Evolutionary conservation across 2,113 vertebrate species (phyloP), one percentile per base, ranked within the genome.

Genomic region (Lathamus discolor): DNA sequence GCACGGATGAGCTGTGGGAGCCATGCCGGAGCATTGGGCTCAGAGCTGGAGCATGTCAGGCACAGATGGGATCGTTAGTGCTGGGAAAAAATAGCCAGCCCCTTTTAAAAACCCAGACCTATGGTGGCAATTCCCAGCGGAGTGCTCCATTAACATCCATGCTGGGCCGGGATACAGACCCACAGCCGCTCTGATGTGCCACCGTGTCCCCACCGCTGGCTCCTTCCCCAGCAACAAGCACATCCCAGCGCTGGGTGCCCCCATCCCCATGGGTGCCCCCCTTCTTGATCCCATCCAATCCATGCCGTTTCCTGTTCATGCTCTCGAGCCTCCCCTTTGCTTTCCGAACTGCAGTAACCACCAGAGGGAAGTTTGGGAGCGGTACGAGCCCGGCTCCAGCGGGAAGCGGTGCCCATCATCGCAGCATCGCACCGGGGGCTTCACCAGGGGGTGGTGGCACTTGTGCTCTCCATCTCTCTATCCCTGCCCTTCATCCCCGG

Each of bases 301-400:
- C 7, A 9, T 44, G 62, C 68, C 4, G 35, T 86, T 97, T 88
- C 83, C 80, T 70, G 70, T 75, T 80, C 57, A 78, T 31, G 51
- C 6, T 4, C 88, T 90, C 39, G 3, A 61, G 70, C 69, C 93
- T 96, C 92, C 94, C 29, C 64, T 92, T 92, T 88, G 92, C 91
- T 86, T 91, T 93, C 86, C 81, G 52, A 81, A 68, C 91, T 93
- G 94, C 88, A 86, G 80, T 81, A 95, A 86, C 96, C 96, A 93
- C 92, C 91, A 95, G 95, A 96, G 96, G 95, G 96, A 95, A 95
- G 96, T 96, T 97, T 94, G 13, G n/a, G 95, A 90, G 93, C 69
- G 0, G 81, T 66, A 15, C 2, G 33, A 95, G 83, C 79, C 82
- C 4, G 2, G 77, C 90, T 86, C 57, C 5, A 2, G 13, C 6